phyloP scores from a whole-genome alignment of 2,113 vertebrate genomes.

The Ptychochromis oligacanthus region DNA sequence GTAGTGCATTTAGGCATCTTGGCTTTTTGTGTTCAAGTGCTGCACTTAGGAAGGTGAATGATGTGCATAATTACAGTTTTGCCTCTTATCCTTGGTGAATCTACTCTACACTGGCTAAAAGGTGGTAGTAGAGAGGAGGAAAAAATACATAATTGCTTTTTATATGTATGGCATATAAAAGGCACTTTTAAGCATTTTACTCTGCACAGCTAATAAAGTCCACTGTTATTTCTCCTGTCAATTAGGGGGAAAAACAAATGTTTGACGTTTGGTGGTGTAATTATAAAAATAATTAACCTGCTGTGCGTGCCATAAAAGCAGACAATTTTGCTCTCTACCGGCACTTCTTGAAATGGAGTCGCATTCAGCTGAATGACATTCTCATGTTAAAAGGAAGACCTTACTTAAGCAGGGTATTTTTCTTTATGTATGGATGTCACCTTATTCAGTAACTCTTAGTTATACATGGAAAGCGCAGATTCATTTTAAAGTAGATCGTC shows the following conservation, averaged over 20 bases:
- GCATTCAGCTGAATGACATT: slow-evolving; percentile 36
- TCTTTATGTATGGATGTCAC: slow-evolving; percentile 35
- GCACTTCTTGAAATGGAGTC: slow-evolving; percentile 42
- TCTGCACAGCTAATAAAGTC: slow-evolving; percentile 66
- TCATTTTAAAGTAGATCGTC: slow-evolving; percentile 23
- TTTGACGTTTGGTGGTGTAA: slow-evolving; percentile 75
- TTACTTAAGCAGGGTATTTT: slow-evolving; percentile 36
- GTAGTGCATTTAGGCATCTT: slow-evolving; percentile 61
- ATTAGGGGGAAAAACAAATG: slow-evolving; percentile 77
- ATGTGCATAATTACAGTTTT: slow-evolving; percentile 75
- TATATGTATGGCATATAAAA: slow-evolving; percentile 64
- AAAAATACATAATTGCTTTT: slow-evolving; percentile 68
- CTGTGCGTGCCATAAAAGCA: slow-evolving; percentile 54
- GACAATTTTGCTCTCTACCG: slow-evolving; percentile 46
- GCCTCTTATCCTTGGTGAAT: slow-evolving; percentile 68
- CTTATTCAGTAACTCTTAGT: slow-evolving; percentile 40
- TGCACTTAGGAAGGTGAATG: slow-evolving; percentile 70
- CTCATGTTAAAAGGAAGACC: slow-evolving; percentile 17
- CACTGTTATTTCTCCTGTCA: slow-evolving; percentile 71
- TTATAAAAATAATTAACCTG: slow-evolving; percentile 78
- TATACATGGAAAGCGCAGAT: not conserved
- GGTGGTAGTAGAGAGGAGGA: slow-evolving; percentile 24
- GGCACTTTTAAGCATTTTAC: slow-evolving; percentile 61
- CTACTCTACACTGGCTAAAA: slow-evolving; percentile 66
- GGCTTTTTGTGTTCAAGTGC: slow-evolving; percentile 68